A percentile compares a stretch with the other conserved stretches of the same genome.
These are phyloP conservation scores for Parapristionchus giblindavisi DNA, from an alignment of 2,888 invertebrate species.

Conservation along the genomic window DNA sequence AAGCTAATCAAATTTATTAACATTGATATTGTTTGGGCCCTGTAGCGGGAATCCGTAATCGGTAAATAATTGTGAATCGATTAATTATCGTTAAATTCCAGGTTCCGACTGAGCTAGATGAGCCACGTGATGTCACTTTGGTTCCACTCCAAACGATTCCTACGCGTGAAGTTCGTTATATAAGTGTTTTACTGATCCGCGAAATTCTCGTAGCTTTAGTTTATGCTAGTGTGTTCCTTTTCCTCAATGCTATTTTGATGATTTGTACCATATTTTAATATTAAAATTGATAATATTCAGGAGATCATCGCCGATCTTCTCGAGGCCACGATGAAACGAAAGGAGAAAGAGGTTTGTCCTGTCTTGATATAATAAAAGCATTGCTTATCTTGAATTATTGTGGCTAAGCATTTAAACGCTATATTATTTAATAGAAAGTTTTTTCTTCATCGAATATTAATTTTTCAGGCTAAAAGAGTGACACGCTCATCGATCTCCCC, in stretches of 20 bases:
- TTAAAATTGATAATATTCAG: neutral
- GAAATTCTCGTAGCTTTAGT: too few relatives aligned
- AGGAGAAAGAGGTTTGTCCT: neutral
- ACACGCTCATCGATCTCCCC: constrained; percentile 13
- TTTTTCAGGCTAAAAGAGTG: neutral
- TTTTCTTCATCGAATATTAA: too few relatives aligned
- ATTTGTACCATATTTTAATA: neutral
- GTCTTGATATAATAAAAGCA: neutral
- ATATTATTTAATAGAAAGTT: too few relatives aligned
- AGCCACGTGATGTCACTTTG: constrained; percentile 9
- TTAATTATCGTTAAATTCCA: too few relatives aligned
- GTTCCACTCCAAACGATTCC: neutral
- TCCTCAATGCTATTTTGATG: neutral
- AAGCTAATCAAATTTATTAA: too few relatives aligned
- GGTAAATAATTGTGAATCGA: too few relatives aligned
- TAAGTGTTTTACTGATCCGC: neutral
- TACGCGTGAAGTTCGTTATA: constrained; percentile 4
- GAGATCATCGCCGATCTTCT: constrained; percentile 19
- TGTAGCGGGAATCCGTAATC: too few relatives aligned
- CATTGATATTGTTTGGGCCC: too few relatives aligned
- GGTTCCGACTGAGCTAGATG: constrained; percentile 14
- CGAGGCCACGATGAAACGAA: neutral
- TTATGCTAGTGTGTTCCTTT: too few relatives aligned
- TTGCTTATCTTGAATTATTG: too few relatives aligned
- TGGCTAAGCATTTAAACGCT: too few relatives aligned